Base-by-base conservation (phyloP, 2,888 invertebrate genomes). In the Hybos culiciformis region DNA sequence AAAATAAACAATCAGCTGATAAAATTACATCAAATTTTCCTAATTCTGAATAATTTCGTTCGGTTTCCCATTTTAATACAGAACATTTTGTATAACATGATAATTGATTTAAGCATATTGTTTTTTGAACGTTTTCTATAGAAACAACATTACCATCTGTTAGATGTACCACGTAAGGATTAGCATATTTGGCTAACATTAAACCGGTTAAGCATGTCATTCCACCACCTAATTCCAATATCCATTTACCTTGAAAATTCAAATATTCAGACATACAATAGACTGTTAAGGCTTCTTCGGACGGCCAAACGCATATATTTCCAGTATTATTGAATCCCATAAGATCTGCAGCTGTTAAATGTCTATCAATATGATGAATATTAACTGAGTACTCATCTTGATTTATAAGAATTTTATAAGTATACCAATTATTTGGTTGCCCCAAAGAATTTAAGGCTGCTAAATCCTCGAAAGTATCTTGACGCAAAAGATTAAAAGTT, bases 311-410 rank as follows among this genome's bases (percentile, higher is more conserved):
- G 61, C 82, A 81, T 7, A 84, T 74, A 61, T 83, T 84, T 36
- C 83, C 83, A 1, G 83, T 83, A 54, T 83, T 83, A 56, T 84
- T 83, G 64, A 82, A 83, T n/a, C 83, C 83, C 70, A 80, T 80
- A 37, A 83, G 66, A 54, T 83, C 80, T 54, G 72, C 74, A 15
- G 80, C 78, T 2, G 80, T 80, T 55, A 81, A 73, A 32, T 69
- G 73, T 43, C 75, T 70, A 45, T 71, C 71, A 39, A 75, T 62
- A 51, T 75, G 74, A 24, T 75, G 73, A 29, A 81, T 70, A 47
- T 73, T 70, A 3, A 78, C 68, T 19, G 60, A 68, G 54, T 69
- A 77, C 42, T 71, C 67, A 9, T 60, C 60, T 37, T 62, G 57
- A 45, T 68, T 67, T 46, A 76, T 55, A 38, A 58, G 54, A 48